These are phyloP conservation scores for Rhinichthys klamathensis DNA, from an alignment of 2,113 vertebrate genomes.

Conservation along the genomic window DNA sequence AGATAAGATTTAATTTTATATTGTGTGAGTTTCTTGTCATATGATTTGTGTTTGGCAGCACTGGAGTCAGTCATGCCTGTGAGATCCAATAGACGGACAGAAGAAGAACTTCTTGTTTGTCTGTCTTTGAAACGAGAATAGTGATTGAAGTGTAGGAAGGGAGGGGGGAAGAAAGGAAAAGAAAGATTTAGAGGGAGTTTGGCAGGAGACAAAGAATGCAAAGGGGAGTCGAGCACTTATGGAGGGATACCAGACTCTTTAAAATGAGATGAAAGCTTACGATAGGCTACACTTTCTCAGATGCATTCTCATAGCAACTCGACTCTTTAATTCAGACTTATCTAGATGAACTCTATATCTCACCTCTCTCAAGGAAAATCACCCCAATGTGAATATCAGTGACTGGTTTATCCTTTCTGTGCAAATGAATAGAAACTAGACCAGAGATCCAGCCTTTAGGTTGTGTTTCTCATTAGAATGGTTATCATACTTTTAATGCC, in stretches of 20 bases:
- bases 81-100: conserved; percentile 58
- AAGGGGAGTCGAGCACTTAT: conserved; percentile 43
- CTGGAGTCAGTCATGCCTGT: conserved; percentile 68
- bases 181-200: conserved; percentile 8
- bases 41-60: conserved; percentile 64
- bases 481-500: background rate
- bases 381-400: background rate
- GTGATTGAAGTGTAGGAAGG: conserved; percentile 47
- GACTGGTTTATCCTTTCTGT: background rate
- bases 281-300: background rate
- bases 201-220: conserved; percentile 47
- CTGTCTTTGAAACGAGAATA: conserved; percentile 63
- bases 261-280: background rate
- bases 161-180: conserved; percentile 41
- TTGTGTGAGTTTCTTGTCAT: conserved; percentile 52
- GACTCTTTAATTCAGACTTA: background rate
- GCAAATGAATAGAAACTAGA: background rate
- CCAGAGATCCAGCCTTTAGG: background rate
- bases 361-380: background rate
- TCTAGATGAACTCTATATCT: background rate
- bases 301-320: background rate
- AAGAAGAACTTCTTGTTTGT: conserved; percentile 71
- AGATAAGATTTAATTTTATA: background rate
- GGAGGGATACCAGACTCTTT: conserved; percentile 11
- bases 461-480: background rate